Evolutionary conservation across 2,888 invertebrate species (phyloP).

Genomic region (Lasius fuliginosus): DNA sequence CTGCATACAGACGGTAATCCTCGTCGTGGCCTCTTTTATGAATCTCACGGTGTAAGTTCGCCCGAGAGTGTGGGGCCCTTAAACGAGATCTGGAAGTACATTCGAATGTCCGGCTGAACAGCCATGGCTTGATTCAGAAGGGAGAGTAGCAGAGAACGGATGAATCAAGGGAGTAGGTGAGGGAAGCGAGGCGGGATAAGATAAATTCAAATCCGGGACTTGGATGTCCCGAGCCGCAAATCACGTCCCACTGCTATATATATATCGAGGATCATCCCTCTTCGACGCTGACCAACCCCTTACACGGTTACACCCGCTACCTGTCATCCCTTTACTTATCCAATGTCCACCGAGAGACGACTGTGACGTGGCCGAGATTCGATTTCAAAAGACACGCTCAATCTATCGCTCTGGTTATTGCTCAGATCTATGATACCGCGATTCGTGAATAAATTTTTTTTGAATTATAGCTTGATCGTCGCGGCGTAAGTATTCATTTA

Average conservation of each 20-base stretch:
- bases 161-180: conserved; percentile 71
- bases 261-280: conserved; percentile 83
- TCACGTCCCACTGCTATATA: conserved; percentile 82
- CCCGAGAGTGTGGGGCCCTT: conserved; percentile 49
- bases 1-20: conserved; percentile 68
- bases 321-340: conserved; percentile 82
- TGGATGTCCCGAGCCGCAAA: conserved; percentile 82
- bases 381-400: conserved; percentile 74
- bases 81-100: conserved; percentile 72
- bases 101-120: conserved; percentile 67
- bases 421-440: conserved; percentile 51
- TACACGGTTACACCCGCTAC: conserved; percentile 75
- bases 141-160: conserved; percentile 47
- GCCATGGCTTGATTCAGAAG: conserved; percentile 66
- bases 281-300: conserved; percentile 81
- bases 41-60: conserved; percentile 65
- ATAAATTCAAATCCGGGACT: conserved; percentile 84
- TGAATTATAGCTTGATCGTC: not conserved
- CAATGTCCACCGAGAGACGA: conserved; percentile 75
- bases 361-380: conserved; percentile 66
- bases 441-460: not conserved
- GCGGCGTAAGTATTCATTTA: not conserved
- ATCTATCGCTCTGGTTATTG: conserved; percentile 61
- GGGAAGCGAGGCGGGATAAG: conserved; percentile 72
- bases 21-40: conserved; percentile 63